These are phyloP conservation scores for Ameiurus melas DNA, from an alignment of 2,113 vertebrate species.

Conservation along the genomic window DNA sequence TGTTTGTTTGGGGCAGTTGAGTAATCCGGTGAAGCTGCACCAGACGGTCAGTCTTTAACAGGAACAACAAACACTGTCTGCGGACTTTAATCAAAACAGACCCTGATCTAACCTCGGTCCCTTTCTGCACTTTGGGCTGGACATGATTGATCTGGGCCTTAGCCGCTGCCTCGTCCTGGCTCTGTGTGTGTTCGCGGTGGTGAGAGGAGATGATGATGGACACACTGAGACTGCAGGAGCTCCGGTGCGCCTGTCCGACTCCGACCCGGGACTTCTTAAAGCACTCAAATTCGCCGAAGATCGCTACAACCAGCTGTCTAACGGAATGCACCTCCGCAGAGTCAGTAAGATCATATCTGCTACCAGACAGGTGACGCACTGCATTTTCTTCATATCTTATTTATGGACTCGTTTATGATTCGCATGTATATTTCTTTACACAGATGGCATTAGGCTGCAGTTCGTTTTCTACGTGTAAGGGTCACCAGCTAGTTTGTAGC, in stretches of 20 bases:
- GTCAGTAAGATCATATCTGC: slow-evolving; percentile 73
- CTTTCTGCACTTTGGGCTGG: slow-evolving; percentile 10
- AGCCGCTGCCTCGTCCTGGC: slow-evolving; percentile 44
- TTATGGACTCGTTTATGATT: not conserved
- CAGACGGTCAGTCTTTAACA: slow-evolving; percentile 5
- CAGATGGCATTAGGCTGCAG: too few relatives aligned
- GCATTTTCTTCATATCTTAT: not conserved
- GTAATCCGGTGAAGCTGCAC: not conserved
- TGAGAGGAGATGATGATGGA: slow-evolving; percentile 58
- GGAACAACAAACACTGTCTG: slow-evolving; percentile 29
- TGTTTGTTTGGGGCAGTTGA: slow-evolving; percentile 21
- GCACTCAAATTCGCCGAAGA: slow-evolving; percentile 75
- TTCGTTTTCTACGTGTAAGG: not conserved
- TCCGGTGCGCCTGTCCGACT: slow-evolving; percentile 57
- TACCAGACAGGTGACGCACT: slow-evolving; percentile 69
- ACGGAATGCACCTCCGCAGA: slow-evolving; percentile 75
- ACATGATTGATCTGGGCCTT: slow-evolving; percentile 54
- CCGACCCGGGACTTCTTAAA: slow-evolving; percentile 69
- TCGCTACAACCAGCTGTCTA: slow-evolving; percentile 78
- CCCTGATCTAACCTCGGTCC: not conserved
- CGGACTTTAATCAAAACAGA: not conserved
- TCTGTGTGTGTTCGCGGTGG: slow-evolving; percentile 47
- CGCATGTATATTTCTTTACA: not conserved
- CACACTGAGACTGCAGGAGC: slow-evolving; percentile 56
- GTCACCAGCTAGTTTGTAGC: too few relatives aligned